Percentiles rank a stretch among this genome's conserved stretches.
Evolutionary conservation across 2,113 vertebrate species (phyloP).

Genomic region (Cololabis saira): DNA sequence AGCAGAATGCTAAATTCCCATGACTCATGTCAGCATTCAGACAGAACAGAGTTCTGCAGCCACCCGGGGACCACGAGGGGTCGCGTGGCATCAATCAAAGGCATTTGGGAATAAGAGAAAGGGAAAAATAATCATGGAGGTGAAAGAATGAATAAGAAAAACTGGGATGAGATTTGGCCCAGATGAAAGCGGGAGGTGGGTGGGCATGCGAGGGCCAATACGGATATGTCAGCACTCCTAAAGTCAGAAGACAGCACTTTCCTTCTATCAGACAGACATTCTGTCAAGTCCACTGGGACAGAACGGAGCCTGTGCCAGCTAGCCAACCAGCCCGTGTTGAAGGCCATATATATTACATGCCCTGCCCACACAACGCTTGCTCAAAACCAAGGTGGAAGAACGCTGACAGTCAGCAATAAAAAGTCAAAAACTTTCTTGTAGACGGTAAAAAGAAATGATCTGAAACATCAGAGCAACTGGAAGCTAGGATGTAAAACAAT

Average conservation of each 20-base stretch:
- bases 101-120: constrained; percentile 26
- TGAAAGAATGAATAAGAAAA: neutral
- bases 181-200: neutral
- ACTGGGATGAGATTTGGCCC: constrained; percentile 10
- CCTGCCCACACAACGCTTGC: constrained; percentile 45
- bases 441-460: constrained; percentile 14
- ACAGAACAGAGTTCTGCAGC: constrained; percentile 34
- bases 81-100: constrained; percentile 48
- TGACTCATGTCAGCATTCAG: constrained; percentile 61
- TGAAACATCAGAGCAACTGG: constrained; percentile 2
- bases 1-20: constrained; percentile 33
- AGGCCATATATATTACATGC: constrained; percentile 66
- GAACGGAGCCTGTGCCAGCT: constrained; percentile 39
- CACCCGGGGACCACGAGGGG: constrained; percentile 13
- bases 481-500: constrained; percentile 45
- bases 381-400: constrained; percentile 30
- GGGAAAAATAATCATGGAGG: neutral
- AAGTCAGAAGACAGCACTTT: constrained; percentile 74
- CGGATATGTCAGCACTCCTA: constrained; percentile 75
- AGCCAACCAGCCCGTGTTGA: constrained; percentile 34
- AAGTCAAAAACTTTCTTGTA: constrained; percentile 20
- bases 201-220: constrained; percentile 14
- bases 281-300: constrained; percentile 61
- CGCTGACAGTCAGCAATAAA: constrained; percentile 39
- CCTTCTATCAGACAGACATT: constrained; percentile 44